phyloP scores from a whole-genome alignment of 2,113 vertebrate species.

The Crotalus tigris region DNA sequence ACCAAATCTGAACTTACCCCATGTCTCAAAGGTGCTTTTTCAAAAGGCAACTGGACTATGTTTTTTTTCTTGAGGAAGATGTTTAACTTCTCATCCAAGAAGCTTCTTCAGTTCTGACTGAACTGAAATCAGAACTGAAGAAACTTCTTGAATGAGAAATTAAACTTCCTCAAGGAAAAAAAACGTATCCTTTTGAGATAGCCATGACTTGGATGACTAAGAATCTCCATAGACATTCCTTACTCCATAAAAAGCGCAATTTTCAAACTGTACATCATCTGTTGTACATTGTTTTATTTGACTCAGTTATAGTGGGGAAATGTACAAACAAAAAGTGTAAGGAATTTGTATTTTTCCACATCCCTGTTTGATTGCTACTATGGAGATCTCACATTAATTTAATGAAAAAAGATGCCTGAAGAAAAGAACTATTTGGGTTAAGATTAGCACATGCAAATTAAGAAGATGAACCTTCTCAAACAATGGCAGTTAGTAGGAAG shows the following conservation, averaged over 20 bases:
- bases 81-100: too few species aligned
- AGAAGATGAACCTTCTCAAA: background rate
- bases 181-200: background rate
- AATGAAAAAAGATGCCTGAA: constrained; percentile 27
- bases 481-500: background rate
- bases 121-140: too few species aligned
- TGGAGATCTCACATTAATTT: background rate
- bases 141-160: too few species aligned
- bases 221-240: background rate
- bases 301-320: background rate
- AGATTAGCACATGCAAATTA: background rate
- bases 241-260: background rate
- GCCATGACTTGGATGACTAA: background rate
- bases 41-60: background rate
- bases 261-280: background rate
- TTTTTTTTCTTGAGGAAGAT: too few species aligned
- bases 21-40: background rate
- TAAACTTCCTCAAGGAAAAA: too few species aligned
- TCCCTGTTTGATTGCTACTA: background rate
- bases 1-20: background rate
- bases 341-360: background rate
- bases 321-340: background rate
- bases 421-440: background rate
- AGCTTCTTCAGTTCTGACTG: too few species aligned
- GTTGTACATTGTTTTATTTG: background rate